phyloP scores from a whole-genome alignment of 2,888 invertebrate genomes.

The Aphodius granarius region DNA sequence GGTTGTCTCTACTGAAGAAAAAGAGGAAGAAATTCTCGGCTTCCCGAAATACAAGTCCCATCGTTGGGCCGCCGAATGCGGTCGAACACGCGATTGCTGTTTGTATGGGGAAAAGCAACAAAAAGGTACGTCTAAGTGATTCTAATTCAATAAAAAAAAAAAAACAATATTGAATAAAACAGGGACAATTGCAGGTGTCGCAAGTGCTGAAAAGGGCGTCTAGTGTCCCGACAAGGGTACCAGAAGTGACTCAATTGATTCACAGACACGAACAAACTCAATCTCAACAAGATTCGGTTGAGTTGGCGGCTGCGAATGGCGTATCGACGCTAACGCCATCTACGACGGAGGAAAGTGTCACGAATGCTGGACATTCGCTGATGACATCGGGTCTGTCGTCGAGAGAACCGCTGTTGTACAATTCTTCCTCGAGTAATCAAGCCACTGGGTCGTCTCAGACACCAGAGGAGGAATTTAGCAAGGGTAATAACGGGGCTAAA shows the following conservation, averaged over 20 bases:
- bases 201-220: slow-evolving; percentile 70
- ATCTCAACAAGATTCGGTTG: slow-evolving; percentile 64
- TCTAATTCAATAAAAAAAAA: too few species aligned
- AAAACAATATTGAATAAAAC: too few species aligned
- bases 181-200: slow-evolving; percentile 48
- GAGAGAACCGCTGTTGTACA: slow-evolving; percentile 66
- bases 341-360: slow-evolving; percentile 60
- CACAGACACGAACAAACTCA: slow-evolving; percentile 63
- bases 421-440: slow-evolving; percentile 54
- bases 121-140: slow-evolving; percentile 36
- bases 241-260: slow-evolving; percentile 52
- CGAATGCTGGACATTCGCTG: slow-evolving; percentile 41
- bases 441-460: slow-evolving; percentile 52
- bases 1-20: slow-evolving; percentile 74
- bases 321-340: slow-evolving; percentile 57
- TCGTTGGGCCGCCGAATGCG: slow-evolving; percentile 56
- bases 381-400: slow-evolving; percentile 49
- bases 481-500: slow-evolving; percentile 60
- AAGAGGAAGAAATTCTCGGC: slow-evolving; percentile 84
- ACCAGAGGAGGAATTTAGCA: slow-evolving; percentile 53
- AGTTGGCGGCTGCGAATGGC: slow-evolving; percentile 43
- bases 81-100: slow-evolving; percentile 48
- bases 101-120: slow-evolving; percentile 42
- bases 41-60: slow-evolving; percentile 68
- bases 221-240: slow-evolving; percentile 66